These are phyloP conservation scores for Pseudomyrmex gracilis DNA, from an alignment of 1,140 invertebrate species.

Conservation along the genomic window DNA sequence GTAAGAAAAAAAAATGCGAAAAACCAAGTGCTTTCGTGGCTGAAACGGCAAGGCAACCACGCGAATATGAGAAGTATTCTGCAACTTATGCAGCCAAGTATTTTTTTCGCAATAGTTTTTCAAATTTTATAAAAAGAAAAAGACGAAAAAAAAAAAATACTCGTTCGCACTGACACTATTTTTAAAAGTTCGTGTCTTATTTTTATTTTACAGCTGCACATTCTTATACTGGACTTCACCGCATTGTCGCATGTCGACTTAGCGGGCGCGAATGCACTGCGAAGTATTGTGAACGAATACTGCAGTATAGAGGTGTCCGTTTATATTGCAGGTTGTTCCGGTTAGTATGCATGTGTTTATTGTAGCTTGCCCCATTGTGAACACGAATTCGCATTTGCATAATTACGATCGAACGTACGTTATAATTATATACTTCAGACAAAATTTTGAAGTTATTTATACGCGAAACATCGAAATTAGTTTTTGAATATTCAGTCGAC, in stretches of 20 bases:
- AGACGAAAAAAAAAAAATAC: too few species aligned
- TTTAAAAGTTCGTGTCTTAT: not conserved
- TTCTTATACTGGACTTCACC: constrained; percentile 90
- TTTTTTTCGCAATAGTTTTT: too few species aligned
- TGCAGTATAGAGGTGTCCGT: constrained; percentile 86
- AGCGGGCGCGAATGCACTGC: constrained; percentile 87
- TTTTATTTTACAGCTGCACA: constrained; percentile 84
- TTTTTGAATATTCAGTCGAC: not conserved
- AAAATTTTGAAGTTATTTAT: too few species aligned
- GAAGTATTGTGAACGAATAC: constrained; percentile 86
- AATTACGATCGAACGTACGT: too few species aligned
- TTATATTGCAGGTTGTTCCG: constrained; percentile 88
- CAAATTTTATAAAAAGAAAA: too few species aligned
- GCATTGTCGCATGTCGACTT: constrained; percentile 90
- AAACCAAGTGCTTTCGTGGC: too few species aligned
- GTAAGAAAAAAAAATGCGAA: not conserved
- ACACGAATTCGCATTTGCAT: not conserved
- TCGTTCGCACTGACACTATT: not conserved
- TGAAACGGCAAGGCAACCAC: too few species aligned
- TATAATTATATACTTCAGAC: too few species aligned
- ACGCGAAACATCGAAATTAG: too few species aligned
- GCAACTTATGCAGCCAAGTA: too few species aligned
- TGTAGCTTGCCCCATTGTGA: constrained; percentile 18
- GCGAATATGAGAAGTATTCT: too few species aligned
- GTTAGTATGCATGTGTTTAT: constrained; percentile 79